Percentiles rank a stretch among this genome's conserved stretches.
Conservation (phyloP, 2,113 vertebrate genomes). For the Apaloderma vittatum region DNA sequence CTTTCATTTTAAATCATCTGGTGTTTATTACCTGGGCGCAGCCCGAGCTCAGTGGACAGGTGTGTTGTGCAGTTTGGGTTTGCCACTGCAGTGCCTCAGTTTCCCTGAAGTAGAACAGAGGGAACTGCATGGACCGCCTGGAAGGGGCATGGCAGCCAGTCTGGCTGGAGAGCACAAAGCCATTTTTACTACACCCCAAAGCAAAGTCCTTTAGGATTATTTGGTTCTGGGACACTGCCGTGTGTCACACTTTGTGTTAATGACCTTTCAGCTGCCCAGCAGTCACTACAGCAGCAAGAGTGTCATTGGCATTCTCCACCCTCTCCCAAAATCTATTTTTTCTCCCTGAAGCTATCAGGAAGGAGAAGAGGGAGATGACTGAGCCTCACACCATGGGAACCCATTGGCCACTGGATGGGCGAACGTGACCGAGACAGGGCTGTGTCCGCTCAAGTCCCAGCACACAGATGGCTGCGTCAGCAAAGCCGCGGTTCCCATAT, state of each 20-base stretch:
- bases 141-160: too few species aligned
- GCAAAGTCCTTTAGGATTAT: background rate
- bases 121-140: background rate
- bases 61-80: background rate
- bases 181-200: background rate
- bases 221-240: background rate
- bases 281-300: background rate
- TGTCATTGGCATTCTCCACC: background rate
- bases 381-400: background rate
- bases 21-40: background rate
- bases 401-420: background rate
- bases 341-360: background rate
- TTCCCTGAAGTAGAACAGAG: background rate
- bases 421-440: background rate
- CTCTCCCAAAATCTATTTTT: background rate
- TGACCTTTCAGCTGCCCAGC: background rate
- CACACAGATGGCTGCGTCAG: rapidly evolving
- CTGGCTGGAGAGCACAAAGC: background rate
- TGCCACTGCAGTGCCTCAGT: background rate
- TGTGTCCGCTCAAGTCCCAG: background rate
- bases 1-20: background rate
- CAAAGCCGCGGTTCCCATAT: background rate
- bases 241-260: background rate
- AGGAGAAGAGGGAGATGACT: background rate
- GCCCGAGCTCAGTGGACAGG: rapidly evolving